Evolutionary conservation across 1,140 invertebrate species (phyloP), one percentile per base, ranked within the genome.

Genomic region (Drosophila orena): DNA sequence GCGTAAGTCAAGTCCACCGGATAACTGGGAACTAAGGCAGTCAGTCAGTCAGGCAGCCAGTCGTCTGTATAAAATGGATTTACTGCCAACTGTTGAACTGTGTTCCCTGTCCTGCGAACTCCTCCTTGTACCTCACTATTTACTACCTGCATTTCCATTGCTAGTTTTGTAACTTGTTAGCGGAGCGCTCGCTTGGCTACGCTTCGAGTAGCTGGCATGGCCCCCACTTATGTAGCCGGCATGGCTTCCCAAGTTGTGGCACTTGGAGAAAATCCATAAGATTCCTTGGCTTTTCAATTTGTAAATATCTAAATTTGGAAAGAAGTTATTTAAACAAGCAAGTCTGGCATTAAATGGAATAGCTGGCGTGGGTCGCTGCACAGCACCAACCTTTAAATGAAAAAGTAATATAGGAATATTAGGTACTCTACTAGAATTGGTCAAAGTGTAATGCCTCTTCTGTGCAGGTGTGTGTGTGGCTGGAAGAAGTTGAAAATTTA

Each of bases 21-120:
- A 57, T 49, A 69, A 53, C 44, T 40, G 43, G 38, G 34, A 69
- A 27, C 44, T 14, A 22, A 20, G 37, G 61, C 73, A 74, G 71
- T 71, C 71, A 61, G 69, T 71, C 34, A 77, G 73, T 74, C 75
- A 83, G 72, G 81, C 65, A 71, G 76, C 71, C 84, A 88, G 78
- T 91, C 89, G 72, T 75, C 89, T 89, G 89, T 91, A 73, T 91
- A 91, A 91, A 91, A 91, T 89, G 89, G 89, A 91, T 91, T 91
- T 91, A 91, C 88, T 88, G 84, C 83, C 83, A 88, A 88, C 83
- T 88, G 83, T 88, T 88, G 83, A 88, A 88, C 83, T 86, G 76
- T 79, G 78, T 70, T 52, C 46, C 46, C 65, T 58, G 59, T 49
- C 62, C 69, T 34, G 46, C 15, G 14, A 34, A 8, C 30, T 15